Percentiles rank a stretch among this genome's conserved stretches.
Evolutionary conservation across 2,797 vertebrate genomes (phyloP).

Genomic region (Propithecus perrieri): DNA sequence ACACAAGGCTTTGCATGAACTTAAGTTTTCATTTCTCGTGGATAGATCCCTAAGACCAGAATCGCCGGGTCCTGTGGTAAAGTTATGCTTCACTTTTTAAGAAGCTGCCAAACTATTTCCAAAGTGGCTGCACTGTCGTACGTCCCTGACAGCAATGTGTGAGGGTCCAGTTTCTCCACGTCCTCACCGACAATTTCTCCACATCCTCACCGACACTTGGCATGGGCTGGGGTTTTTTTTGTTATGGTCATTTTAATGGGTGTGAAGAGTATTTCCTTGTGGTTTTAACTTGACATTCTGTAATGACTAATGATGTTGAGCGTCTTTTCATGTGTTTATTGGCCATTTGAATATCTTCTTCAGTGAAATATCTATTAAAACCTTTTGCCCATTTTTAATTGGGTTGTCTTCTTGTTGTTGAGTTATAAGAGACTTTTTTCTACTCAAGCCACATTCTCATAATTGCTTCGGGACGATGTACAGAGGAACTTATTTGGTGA

Average conservation of each 20-base stretch:
- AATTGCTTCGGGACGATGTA: not conserved
- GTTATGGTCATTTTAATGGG: too few species aligned
- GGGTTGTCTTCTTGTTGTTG: slow-evolving; percentile 6
- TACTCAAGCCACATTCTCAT: not conserved
- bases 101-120: not conserved
- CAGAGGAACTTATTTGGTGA: not conserved
- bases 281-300: slow-evolving; percentile 1
- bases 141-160: fast-evolving
- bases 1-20: not conserved
- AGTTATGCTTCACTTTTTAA: not conserved
- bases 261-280: not conserved
- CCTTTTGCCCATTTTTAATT: slow-evolving; percentile 31
- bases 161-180: fast-evolving
- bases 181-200: not conserved
- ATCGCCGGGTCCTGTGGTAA: not conserved
- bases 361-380: not conserved
- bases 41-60: not conserved
- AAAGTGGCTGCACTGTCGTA: fast-evolving
- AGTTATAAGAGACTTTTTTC: not conserved
- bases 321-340: not conserved
- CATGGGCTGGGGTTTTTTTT: not conserved
- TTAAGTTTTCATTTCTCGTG: not conserved
- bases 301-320: not conserved
- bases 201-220: not conserved
- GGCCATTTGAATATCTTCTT: not conserved